These are phyloP conservation scores for Sebastes umbrosus DNA, from an alignment of 2,797 vertebrate species.

Conservation along the genomic window DNA sequence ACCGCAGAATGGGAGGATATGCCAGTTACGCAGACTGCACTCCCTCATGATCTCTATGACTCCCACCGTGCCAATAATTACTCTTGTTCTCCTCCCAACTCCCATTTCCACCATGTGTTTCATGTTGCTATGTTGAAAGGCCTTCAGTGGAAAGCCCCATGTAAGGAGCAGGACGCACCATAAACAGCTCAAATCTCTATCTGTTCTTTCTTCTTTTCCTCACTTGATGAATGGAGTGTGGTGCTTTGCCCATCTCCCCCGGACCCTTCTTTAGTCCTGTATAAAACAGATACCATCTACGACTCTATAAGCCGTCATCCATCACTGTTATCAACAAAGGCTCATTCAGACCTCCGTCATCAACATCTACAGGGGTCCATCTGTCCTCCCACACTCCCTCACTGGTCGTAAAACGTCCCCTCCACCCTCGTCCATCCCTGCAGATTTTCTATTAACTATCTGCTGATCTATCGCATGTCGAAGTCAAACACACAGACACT, in stretches of 20 bases:
- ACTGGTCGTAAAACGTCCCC: slow-evolving; percentile 10
- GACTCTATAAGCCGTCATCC: slow-evolving; percentile 40
- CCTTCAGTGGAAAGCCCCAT: slow-evolving; percentile 57
- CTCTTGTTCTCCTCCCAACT: slow-evolving; percentile 56
- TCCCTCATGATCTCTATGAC: slow-evolving; percentile 53
- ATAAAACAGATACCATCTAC: slow-evolving; percentile 61
- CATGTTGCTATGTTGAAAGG: slow-evolving; percentile 60
- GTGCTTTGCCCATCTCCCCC: slow-evolving; percentile 25
- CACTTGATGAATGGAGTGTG: slow-evolving; percentile 29
- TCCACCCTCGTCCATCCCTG: slow-evolving; percentile 10
- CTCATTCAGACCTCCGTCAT: slow-evolving; percentile 44
- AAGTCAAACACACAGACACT: slow-evolving; percentile 11
- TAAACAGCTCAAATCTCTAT: slow-evolving; percentile 59
- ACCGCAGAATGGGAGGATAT: slow-evolving; percentile 54
- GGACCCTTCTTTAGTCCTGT: slow-evolving; percentile 30
- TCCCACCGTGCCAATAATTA: slow-evolving; percentile 49
- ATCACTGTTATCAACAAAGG: slow-evolving; percentile 68
- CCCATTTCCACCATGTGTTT: slow-evolving; percentile 54
- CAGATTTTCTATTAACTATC: slow-evolving; percentile 20
- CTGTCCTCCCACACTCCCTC: slow-evolving; percentile 15
- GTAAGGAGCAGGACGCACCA: slow-evolving; percentile 44
- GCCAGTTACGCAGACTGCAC: slow-evolving; percentile 40
- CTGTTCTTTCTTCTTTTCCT: slow-evolving; percentile 19
- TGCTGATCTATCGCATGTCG: slow-evolving; percentile 5
- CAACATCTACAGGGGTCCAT: slow-evolving; percentile 34